Conservation (phyloP, 2,797 vertebrate species). For the Odontamblyopus lacepedii region DNA sequence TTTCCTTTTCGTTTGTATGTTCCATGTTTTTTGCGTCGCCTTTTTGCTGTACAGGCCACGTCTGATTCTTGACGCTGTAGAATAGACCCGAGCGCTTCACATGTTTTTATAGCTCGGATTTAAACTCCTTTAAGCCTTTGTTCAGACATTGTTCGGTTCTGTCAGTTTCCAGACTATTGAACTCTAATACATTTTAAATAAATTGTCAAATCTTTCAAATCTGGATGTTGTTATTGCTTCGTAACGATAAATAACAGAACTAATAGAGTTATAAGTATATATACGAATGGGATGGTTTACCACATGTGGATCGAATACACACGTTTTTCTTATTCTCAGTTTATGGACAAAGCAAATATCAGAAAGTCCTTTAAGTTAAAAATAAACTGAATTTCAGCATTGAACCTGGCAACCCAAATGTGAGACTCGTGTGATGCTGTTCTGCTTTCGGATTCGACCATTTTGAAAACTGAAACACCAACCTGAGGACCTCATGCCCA, state of each 20-base stretch:
- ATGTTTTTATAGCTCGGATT: constrained; percentile 26
- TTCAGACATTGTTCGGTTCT: constrained; percentile 51
- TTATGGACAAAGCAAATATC: too few relatives aligned
- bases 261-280: too few relatives aligned
- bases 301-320: too few relatives aligned
- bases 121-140: constrained; percentile 33
- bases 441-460: too few relatives aligned
- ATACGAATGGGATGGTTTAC: too few relatives aligned
- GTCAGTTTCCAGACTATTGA: constrained; percentile 61
- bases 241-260: neutral
- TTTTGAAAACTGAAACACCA: too few relatives aligned
- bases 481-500: too few relatives aligned
- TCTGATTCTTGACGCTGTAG: constrained; percentile 37
- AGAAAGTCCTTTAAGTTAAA: too few relatives aligned
- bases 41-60: constrained; percentile 44
- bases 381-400: too few relatives aligned
- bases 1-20: constrained; percentile 23
- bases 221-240: neutral
- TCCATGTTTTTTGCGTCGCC: constrained; percentile 33
- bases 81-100: constrained; percentile 23
- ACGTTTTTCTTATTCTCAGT: too few relatives aligned
- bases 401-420: too few relatives aligned
- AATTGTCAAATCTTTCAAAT: constrained; percentile 55
- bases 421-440: too few relatives aligned
- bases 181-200: constrained; percentile 70